These are phyloP conservation scores for Apoda limacodes DNA, from an alignment of 2,888 invertebrate species.

Conservation along the genomic window DNA sequence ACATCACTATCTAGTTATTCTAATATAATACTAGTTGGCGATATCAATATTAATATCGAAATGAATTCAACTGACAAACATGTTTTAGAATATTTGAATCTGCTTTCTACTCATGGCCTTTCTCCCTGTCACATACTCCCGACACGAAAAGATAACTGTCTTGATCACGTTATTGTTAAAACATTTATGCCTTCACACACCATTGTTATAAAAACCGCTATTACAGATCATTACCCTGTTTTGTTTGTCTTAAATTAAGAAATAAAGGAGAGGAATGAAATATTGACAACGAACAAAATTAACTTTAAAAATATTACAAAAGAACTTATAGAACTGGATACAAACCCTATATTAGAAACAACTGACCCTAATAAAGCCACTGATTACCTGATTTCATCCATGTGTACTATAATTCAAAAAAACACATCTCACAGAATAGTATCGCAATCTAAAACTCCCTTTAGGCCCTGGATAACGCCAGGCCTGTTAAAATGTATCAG, in stretches of 20 bases:
- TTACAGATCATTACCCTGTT: constrained; percentile 3
- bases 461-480: constrained; percentile 9
- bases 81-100: constrained; percentile 3
- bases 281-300: no score
- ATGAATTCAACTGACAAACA: background rate
- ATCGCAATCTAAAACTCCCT: background rate
- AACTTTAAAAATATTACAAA: no score
- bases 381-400: background rate
- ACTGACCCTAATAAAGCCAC: background rate
- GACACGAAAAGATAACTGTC: constrained; percentile 4
- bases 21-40: constrained; percentile 1
- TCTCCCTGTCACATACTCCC: constrained; percentile 2
- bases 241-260: background rate
- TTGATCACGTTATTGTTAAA: constrained; percentile 7
- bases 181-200: background rate
- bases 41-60: constrained; percentile 7
- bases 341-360: no score
- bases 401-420: background rate
- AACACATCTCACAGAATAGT: background rate
- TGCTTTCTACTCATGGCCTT: constrained; percentile 1
- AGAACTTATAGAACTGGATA: no score
- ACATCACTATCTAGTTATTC: background rate
- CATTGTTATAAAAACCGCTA: background rate
- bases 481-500: constrained; percentile 3
- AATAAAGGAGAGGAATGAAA: no score